Percentiles rank a stretch among this genome's conserved stretches.
Evolutionary conservation across 2,888 invertebrate species (phyloP).

Genomic region (Gasteruption jaculator): DNA sequence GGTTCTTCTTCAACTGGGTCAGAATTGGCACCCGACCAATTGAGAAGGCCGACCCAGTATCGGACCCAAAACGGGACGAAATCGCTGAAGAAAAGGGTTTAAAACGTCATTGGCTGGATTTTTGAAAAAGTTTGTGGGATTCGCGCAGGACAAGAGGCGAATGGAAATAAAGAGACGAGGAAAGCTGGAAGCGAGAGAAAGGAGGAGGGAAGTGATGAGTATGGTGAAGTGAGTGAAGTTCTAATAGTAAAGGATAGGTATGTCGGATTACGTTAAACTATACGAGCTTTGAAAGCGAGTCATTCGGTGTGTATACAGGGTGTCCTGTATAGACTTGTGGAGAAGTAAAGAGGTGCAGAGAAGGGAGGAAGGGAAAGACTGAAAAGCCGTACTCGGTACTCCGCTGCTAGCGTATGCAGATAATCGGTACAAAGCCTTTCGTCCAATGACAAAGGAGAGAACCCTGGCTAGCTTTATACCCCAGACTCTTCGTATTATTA

Average conservation of each 20-base stretch:
- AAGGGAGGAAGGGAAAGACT: slow-evolving; percentile 22
- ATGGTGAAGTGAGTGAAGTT: slow-evolving; percentile 16
- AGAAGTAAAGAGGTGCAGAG: no score
- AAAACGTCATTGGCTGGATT: no score
- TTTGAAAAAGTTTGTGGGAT: no score
- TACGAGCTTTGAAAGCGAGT: slow-evolving; percentile 36
- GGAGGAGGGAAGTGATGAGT: slow-evolving; percentile 9
- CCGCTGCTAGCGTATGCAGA: slow-evolving; percentile 40
- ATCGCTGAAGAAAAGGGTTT: no score
- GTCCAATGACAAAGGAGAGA: slow-evolving; percentile 41
- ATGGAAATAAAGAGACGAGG: slow-evolving; percentile 9
- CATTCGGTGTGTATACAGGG: slow-evolving; percentile 31
- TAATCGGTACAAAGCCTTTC: slow-evolving; percentile 47
- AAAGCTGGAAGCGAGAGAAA: not conserved
- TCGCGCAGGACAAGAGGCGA: no score
- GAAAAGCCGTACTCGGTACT: slow-evolving; percentile 38
- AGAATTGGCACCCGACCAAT: no score
- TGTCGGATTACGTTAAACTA: slow-evolving; percentile 40
- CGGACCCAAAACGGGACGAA: no score
- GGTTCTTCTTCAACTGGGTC: no score
- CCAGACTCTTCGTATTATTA: no score
- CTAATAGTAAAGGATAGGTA: slow-evolving; percentile 30
- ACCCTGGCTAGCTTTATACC: slow-evolving; percentile 32
- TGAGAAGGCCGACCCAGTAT: no score
- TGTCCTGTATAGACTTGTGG: slow-evolving; percentile 27